Base-by-base conservation (phyloP, 2,797 vertebrate species). In the Thunnus albacares region DNA sequence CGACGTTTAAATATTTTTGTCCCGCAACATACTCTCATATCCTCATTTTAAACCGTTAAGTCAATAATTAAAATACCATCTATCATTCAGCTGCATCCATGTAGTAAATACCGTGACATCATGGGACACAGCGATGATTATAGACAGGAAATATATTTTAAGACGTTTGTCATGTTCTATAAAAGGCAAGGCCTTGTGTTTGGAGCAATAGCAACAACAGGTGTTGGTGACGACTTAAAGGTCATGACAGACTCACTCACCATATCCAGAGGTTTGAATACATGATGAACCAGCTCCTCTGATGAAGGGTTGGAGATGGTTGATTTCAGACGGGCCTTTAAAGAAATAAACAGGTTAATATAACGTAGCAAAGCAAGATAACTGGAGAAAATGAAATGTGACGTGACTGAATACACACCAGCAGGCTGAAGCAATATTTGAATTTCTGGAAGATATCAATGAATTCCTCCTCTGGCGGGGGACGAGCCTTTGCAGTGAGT, bases 381-480 rank as follows among this genome's bases (percentile, higher is more conserved):
- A 11, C 2, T 0, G 18, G 2, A 13, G 26, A 55, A 20, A 22
- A 5, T 20, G 0, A 53, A 47, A 72, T 10, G 11, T 55, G 24
- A 78, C 7, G 20, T 51, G 53, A 33, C 1, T 33, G 53, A 58
- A 64, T 73, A 91, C 96, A 90, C 90, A 98, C 97, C 97, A 98
- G 84, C 22, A 98, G 91, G 77, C 96, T 95, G 92, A 98, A 97
- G 94, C 95, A 94, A 45, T 98, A 98, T 85, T 97, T 98, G 77
- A 97, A 96, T 86, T 98, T 98, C 92, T 96, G 96, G 79, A 97
- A 96, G 79, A 96, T 92, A 5, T 96, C 93, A 0, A 92, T 62
- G 79, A 96, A 98, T 62, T 98, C 96, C 12, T 93, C 95, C 75
- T 96, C 93, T 5, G 89, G 83, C 1, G 97, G 97, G 0, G 96